Evolutionary conservation across 1,140 invertebrate species (phyloP), one percentile per base, ranked within the genome.

Genomic region (Diachasmimorpha longicaudata): DNA sequence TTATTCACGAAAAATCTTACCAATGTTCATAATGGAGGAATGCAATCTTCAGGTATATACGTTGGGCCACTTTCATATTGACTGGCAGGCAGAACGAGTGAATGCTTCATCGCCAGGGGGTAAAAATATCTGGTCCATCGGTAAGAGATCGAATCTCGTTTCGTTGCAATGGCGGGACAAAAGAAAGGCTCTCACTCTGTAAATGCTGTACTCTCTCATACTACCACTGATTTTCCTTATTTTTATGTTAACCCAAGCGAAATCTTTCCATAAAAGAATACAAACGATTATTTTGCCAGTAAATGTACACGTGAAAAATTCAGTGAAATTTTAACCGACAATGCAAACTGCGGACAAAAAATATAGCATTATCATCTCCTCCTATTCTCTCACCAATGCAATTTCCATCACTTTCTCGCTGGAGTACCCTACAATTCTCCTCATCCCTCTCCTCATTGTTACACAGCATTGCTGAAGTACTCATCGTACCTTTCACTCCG

Each of bases 31-130:
- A 39, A 68, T 68, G 36, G 39, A 19, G 36, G 0, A 37, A 68
- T 68, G 31, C 37, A 72, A 70, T 75, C 21, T 9, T n/a, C n/a
- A 21, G 21, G 42, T 48, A 23, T 36, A 75, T 52, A 70, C 44
- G 67, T 70, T 75, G 68, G 74, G 46, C 74, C 74, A 75, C 74
- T 75, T 75, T 75, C 68, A 19, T 75, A 37, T 68, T 10, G n/a
- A 66, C 48, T 63, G 21, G 36, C 52, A 31, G 25, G 14, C 6
- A 68, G 36, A 68, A 68, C 66, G 52, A 69, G 74, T 68, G 68
- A 75, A 70, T 70, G 74, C 31, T 48, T 70, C 55, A 70, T 70
- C 37, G 52, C 67, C 68, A 16, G 19, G 25, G 25, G 67, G 67
- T 68, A 63, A 75, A 44, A 70, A 75, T 75, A 70, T 75, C 48